Percentiles rank a stretch among this genome's conserved stretches.
Evolutionary conservation across 1,140 invertebrate species (phyloP).

Genomic region (Diachasma alloeum): DNA sequence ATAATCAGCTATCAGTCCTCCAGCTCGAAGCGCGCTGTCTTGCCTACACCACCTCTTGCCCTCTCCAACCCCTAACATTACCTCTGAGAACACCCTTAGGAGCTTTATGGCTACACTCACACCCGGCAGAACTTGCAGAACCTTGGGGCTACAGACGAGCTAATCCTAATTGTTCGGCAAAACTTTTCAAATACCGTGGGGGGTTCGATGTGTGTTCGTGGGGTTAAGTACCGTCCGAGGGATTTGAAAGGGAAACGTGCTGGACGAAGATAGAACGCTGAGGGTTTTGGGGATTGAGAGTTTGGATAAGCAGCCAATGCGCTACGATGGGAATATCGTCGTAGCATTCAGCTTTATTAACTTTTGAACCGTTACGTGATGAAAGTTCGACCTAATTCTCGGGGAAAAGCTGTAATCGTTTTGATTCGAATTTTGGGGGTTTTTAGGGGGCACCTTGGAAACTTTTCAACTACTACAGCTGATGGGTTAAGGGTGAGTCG

Average conservation of each 20-base stretch:
- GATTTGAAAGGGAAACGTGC: slow-evolving; percentile 29
- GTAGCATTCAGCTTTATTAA: slow-evolving; percentile 3
- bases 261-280: not conserved
- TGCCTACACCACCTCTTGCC: not conserved
- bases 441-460: not conserved
- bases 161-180: slow-evolving; percentile 44
- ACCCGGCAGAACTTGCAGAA: slow-evolving; percentile 36
- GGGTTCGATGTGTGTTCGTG: slow-evolving; percentile 35
- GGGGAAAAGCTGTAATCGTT: not conserved
- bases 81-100: not conserved
- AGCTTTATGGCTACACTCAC: slow-evolving; percentile 40
- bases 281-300: slow-evolving; percentile 1
- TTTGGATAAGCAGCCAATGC: slow-evolving; percentile 7
- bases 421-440: not conserved
- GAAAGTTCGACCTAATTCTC: not conserved
- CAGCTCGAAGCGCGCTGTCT: not conserved
- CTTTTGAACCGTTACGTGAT: not conserved
- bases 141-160: slow-evolving; percentile 21
- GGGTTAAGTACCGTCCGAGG: slow-evolving; percentile 36
- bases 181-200: slow-evolving; percentile 42
- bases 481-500: not conserved
- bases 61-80: not conserved
- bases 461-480: not conserved
- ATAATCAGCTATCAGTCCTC: not conserved
- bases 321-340: not conserved